Evolutionary conservation across 2,888 invertebrate species (phyloP).

Genomic region (Polyploca ridens): DNA sequence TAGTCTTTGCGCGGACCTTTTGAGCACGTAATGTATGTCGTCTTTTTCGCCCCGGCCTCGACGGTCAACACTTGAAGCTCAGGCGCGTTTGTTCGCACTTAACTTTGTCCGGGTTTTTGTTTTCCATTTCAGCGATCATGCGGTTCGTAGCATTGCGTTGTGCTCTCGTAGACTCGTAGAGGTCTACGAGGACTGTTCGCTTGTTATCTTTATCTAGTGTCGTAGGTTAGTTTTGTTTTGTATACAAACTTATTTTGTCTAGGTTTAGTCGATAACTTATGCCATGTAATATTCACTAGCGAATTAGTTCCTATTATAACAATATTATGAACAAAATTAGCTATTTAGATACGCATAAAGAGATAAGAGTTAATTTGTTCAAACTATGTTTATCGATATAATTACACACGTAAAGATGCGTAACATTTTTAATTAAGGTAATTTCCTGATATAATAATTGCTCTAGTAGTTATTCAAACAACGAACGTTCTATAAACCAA

Average conservation of each 20-base stretch:
- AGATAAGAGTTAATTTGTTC: not conserved
- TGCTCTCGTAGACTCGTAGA: conserved; percentile 6
- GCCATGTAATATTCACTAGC: not conserved
- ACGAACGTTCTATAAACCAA: no score
- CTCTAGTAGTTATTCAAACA: not conserved
- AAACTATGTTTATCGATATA: not conserved
- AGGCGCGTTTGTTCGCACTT: conserved; percentile 75
- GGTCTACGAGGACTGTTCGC: conserved; percentile 3
- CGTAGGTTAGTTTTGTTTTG: not conserved
- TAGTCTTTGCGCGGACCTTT: conserved; percentile 75
- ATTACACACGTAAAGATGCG: not conserved
- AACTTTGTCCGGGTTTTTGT: conserved; percentile 62
- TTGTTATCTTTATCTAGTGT: not conserved
- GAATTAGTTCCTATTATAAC: not conserved
- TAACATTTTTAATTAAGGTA: not conserved
- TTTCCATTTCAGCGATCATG: conserved; percentile 11
- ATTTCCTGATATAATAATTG: not conserved
- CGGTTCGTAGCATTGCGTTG: conserved; percentile 4
- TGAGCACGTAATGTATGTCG: conserved; percentile 49
- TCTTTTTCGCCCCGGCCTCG: conserved; percentile 60
- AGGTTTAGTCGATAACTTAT: not conserved
- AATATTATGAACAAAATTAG: not conserved
- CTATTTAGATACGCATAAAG: not conserved
- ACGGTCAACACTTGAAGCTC: conserved; percentile 70
- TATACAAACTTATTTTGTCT: not conserved